Base-by-base conservation (phyloP, 2,113 vertebrate genomes). In the Sardina pilchardus region DNA sequence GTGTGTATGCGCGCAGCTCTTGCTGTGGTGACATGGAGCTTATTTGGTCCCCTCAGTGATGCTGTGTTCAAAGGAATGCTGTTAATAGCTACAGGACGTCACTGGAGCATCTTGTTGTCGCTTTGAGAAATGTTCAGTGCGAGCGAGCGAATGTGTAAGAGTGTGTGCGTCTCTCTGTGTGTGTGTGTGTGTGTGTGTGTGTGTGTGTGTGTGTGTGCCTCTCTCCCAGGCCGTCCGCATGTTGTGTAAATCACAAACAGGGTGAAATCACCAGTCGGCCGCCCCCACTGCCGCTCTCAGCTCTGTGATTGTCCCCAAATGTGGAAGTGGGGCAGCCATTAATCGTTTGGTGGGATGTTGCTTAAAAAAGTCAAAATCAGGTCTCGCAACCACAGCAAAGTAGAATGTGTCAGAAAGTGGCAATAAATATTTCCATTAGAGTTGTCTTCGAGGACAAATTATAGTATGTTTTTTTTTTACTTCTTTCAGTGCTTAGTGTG, bases 331-430 rank as follows among this genome's bases (percentile, higher is more conserved):
- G 63, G 34, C 63, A 26, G 63, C 26, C 4, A 71, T 26, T 71
- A 30, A 71, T 71, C 26, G 4, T 30, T 26, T 0, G 63, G n/a
- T 6, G 26, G 34, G 63, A 71, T 71, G n/a, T 26, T 30, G 9
- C 0, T 26, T 26, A 71, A 30, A 26, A 71, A 71, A 7, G 14
- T 30, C n/a, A 71, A 9, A n/a, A 71, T 9, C 2, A 26, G 63
- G 63, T 71, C 63, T 71, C n/a, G 26, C 9, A 71, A 30, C n/a
- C n/a, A 71, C 63, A 71, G n/a, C 63, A 71, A 71, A 71, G 63
- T 71, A 30, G 26, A n/a, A 9, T 30, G 63, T 7, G 21, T 63
- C 21, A 63, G 59, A 24, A 47, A 47, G 21, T n/a, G 59, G 59
- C 8, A 26, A 71, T 71, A 71, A 71, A 71, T 71, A 71, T 71